Conservation (phyloP, 2,113 vertebrate genomes). For the Muntiacus muntjak region DNA sequence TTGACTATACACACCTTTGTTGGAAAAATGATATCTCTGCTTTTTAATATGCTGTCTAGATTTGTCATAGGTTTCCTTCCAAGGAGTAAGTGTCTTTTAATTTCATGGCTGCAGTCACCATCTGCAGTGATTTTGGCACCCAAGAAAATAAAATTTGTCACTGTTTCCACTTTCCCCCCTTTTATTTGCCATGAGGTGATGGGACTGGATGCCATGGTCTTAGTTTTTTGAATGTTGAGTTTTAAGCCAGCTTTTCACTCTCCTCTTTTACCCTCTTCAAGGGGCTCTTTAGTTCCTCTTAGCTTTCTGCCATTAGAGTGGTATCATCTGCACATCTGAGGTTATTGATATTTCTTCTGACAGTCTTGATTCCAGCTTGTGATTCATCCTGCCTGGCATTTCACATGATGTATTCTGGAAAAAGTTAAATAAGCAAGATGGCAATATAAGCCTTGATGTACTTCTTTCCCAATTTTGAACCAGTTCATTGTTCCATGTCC, state of each 20-base stretch:
- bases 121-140: not conserved
- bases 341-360: not conserved
- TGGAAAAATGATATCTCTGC: not conserved
- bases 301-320: not conserved
- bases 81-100: not conserved
- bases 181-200: not conserved
- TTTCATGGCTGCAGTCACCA: not conserved
- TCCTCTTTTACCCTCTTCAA: not conserved
- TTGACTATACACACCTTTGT: not conserved
- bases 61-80: not conserved
- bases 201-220: not conserved
- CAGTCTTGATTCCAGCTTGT: not conserved
- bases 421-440: not conserved
- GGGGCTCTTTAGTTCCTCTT: not conserved
- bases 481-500: not conserved
- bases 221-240: not conserved
- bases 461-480: not conserved
- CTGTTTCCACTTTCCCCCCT: not conserved
- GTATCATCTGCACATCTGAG: not conserved
- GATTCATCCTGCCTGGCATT: not conserved
- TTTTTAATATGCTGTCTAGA: not conserved
- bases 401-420: not conserved
- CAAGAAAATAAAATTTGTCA: not conserved
- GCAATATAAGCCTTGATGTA: not conserved
- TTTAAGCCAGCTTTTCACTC: not conserved